Base-by-base conservation (phyloP, 2,888 invertebrate species). In the Synanthedon tipuliformis region DNA sequence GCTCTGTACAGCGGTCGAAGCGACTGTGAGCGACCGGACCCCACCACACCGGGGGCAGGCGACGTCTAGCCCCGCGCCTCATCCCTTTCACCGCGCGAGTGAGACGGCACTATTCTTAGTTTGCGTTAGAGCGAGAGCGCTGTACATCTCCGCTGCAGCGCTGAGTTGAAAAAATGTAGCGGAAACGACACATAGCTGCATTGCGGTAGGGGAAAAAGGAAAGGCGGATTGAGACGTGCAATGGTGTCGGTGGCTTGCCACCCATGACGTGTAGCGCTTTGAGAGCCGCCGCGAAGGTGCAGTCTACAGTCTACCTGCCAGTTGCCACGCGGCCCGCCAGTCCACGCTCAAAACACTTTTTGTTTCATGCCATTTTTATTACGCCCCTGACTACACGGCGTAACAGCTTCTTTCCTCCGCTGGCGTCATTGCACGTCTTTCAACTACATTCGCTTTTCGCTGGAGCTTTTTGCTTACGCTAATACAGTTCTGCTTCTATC, bases 201-300 rank as follows among this genome's bases (percentile, higher is more conserved):
- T 81, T 84, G 85, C 80, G 87, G 84, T 85, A 83, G 81, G 83
- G 81, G 81, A 81, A 81, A 83, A 83, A 83, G 85, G 83, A 84
- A 84, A 84, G 80, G 86, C 78, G 79, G 88, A 88, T 88, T 88
- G 86, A 85, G 87, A 86, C 83, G 86, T 86, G 86, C 82, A 78
- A 81, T 79, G 83, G 84, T 83, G 88, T 81, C 77, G 85, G 81
- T 79, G 81, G 83, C 85, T 80, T 76, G 86, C 86, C 88, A 87
- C 87, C 87, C 88, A 86, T 81, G 87, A 80, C 82, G 86, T 71
- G 77, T 74, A 68, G 68, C 71, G 80, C 86, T 85, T 85, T 85
- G 85, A 80, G 74, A 66, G 78, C 78, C 78, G 80, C 69, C 74
- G 71, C 71, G 56, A 53, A 54, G 54, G 66, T 61, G 66, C 64